These are phyloP conservation scores for Calameuta idolon DNA, from an alignment of 2,888 invertebrate genomes.

Conservation along the genomic window DNA sequence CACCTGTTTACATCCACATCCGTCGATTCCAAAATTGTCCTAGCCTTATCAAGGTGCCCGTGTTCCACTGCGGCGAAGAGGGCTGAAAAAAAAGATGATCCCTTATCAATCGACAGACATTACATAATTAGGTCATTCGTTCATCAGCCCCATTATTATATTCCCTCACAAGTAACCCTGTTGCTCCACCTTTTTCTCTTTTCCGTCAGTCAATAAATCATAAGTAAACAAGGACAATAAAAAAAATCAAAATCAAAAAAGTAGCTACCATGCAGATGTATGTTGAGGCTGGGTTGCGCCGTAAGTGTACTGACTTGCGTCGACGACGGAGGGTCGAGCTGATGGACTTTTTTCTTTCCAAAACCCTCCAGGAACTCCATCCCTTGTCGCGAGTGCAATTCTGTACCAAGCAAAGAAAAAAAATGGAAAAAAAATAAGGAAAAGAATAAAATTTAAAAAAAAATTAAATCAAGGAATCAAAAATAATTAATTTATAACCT, in stretches of 20 bases:
- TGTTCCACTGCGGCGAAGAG: constrained; percentile 96
- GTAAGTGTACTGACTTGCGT: constrained; percentile 59
- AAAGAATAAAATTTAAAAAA: constrained; percentile 13
- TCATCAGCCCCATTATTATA: neutral
- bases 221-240: constrained; percentile 15
- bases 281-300: constrained; percentile 62
- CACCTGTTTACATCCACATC: constrained; percentile 96
- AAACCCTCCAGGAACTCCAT: constrained; percentile 66
- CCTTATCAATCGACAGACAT: neutral
- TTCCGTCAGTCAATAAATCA: constrained; percentile 1
- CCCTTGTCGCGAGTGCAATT: constrained; percentile 62
- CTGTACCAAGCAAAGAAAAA: constrained; percentile 38
- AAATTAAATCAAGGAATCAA: neutral
- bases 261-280: constrained; percentile 63
- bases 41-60: constrained; percentile 92
- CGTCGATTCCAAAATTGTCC: constrained; percentile 90
- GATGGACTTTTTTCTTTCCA: constrained; percentile 59
- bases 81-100: constrained; percentile 73
- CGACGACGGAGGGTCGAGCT: constrained; percentile 49
- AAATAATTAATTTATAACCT: neutral
- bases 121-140: neutral
- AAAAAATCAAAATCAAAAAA: constrained; percentile 18
- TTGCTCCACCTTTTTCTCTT: neutral
- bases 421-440: constrained; percentile 30
- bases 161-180: no score